Percentiles rank a stretch among this genome's conserved stretches.
These are phyloP conservation scores for Ennomos fuscantarius DNA, from an alignment of 2,888 invertebrate genomes.

Conservation along the genomic window DNA sequence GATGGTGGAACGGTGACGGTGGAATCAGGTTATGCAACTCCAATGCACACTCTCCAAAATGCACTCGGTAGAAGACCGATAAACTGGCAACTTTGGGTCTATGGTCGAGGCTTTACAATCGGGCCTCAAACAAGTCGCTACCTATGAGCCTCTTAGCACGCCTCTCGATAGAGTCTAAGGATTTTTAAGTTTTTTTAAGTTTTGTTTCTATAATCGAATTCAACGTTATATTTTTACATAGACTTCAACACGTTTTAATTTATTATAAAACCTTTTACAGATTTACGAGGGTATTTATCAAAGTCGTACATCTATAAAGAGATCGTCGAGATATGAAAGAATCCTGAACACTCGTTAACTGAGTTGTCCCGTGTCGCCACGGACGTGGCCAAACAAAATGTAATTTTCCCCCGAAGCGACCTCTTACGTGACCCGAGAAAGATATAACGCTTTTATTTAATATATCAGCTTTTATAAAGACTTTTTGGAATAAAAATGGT, in stretches of 20 bases:
- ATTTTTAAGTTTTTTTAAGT: no score
- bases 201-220: neutral
- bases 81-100: no score
- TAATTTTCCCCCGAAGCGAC: slow-evolving; percentile 79
- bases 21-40: no score
- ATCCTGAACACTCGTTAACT: slow-evolving; percentile 80
- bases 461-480: slow-evolving; percentile 79
- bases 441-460: slow-evolving; percentile 83
- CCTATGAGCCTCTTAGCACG: no score
- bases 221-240: neutral
- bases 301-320: slow-evolving; percentile 56
- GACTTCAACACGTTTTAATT: neutral
- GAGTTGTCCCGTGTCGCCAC: slow-evolving; percentile 78
- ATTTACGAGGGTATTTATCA: slow-evolving; percentile 39
- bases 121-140: no score
- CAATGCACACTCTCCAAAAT: no score
- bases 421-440: slow-evolving; percentile 83
- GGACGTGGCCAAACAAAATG: slow-evolving; percentile 83
- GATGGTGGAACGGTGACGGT: no score
- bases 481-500: slow-evolving; percentile 67
- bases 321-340: slow-evolving; percentile 76
- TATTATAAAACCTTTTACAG: slow-evolving; percentile 3
- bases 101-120: no score
- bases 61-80: no score
- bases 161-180: no score